Conservation (phyloP, 2,888 invertebrate species). For the Erannis defoliaria region DNA sequence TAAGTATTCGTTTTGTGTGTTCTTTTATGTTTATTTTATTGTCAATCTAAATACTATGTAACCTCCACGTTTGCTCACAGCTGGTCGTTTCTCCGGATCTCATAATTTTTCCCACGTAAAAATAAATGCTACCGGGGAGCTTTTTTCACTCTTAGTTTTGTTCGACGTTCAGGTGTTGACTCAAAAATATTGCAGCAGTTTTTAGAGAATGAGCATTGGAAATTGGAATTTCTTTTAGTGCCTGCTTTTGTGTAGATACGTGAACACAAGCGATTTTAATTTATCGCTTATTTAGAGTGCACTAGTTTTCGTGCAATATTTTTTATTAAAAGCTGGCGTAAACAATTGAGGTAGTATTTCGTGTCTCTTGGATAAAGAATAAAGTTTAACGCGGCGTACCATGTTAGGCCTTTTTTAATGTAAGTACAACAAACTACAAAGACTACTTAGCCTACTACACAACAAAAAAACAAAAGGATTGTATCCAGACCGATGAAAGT, state of each 20-base stretch:
- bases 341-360: too few relatives aligned
- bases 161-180: slow-evolving; percentile 63
- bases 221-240: slow-evolving; percentile 47
- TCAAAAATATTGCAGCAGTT: slow-evolving; percentile 65
- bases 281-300: neutral
- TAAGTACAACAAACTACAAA: too few relatives aligned
- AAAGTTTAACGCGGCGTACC: too few relatives aligned
- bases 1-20: too few relatives aligned
- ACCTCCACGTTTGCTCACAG: slow-evolving; percentile 22
- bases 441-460: too few relatives aligned
- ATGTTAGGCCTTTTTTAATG: too few relatives aligned
- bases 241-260: slow-evolving; percentile 18
- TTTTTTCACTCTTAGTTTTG: slow-evolving; percentile 54
- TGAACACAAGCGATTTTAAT: slow-evolving; percentile 24
- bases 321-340: neutral
- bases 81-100: slow-evolving; percentile 49
- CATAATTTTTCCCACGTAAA: slow-evolving; percentile 58
- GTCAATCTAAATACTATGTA: neutral
- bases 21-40: slow-evolving; percentile 1
- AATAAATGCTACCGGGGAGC: slow-evolving; percentile 50
- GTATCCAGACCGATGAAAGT: too few relatives aligned
- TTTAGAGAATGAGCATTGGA: slow-evolving; percentile 58
- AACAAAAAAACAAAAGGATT: too few relatives aligned
- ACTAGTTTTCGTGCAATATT: neutral
- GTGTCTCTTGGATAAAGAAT: too few relatives aligned